Evolutionary conservation across 2,797 vertebrate genomes (phyloP).

Genomic region (Falco peregrinus): DNA sequence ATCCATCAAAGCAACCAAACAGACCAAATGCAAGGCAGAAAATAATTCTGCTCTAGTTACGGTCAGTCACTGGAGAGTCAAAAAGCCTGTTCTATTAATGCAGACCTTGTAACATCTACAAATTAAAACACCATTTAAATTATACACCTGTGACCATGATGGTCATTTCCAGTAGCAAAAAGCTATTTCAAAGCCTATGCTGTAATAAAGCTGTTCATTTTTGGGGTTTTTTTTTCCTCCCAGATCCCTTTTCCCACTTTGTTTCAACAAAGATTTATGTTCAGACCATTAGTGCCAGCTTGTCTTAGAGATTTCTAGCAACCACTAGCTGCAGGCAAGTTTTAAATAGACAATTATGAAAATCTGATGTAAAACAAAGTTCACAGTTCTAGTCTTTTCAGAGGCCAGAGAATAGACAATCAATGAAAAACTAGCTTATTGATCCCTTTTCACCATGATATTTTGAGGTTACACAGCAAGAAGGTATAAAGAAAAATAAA

Average conservation of each 20-base stretch:
- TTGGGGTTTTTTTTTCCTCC: background rate
- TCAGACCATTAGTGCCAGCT: background rate
- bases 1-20: background rate
- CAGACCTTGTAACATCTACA: background rate
- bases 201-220: background rate
- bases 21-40: background rate
- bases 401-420: constrained; percentile 69
- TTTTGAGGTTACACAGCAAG: constrained; percentile 65
- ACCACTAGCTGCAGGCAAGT: constrained; percentile 47
- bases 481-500: constrained; percentile 51
- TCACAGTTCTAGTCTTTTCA: constrained; percentile 71
- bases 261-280: constrained; percentile 30
- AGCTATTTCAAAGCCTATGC: background rate
- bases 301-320: constrained; percentile 74
- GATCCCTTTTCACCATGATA: constrained; percentile 69
- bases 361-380: constrained; percentile 68
- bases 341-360: constrained; percentile 74
- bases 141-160: background rate
- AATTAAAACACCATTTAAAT: background rate
- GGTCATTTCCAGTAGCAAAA: background rate
- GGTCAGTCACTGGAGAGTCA: background rate
- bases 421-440: constrained; percentile 68
- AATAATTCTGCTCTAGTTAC: background rate
- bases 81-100: background rate
- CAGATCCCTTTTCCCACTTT: background rate